These are phyloP conservation scores for Homalodisca vitripennis DNA, from an alignment of 1,140 invertebrate species.

Conservation along the genomic window DNA sequence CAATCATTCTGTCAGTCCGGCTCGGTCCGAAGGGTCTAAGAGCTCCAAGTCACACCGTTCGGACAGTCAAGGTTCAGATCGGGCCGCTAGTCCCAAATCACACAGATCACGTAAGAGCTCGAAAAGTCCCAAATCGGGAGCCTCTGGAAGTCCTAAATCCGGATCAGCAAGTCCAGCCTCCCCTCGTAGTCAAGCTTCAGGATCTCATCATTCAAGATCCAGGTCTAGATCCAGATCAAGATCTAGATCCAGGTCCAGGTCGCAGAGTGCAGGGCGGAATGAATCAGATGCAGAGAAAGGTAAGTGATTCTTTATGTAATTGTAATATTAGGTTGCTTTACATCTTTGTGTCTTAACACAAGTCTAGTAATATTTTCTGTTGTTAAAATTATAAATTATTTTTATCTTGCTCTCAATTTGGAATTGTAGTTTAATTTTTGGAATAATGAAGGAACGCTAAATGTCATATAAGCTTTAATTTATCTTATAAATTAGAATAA, in stretches of 20 bases:
- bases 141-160: conserved; percentile 37
- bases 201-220: conserved; percentile 36
- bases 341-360: too few species aligned
- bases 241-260: conserved; percentile 31
- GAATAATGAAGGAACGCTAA: too few species aligned
- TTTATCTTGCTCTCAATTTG: too few species aligned
- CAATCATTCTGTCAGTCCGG: conserved; percentile 37
- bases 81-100: conserved; percentile 22
- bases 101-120: conserved; percentile 31
- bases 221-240: conserved; percentile 40
- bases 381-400: too few species aligned
- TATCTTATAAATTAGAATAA: too few species aligned
- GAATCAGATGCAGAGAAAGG: not conserved
- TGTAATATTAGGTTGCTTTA: too few species aligned
- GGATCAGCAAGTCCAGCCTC: conserved; percentile 32
- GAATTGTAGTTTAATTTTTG: too few species aligned
- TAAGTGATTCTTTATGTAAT: too few species aligned
- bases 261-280: not conserved
- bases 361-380: too few species aligned
- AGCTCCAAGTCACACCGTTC: conserved; percentile 17
- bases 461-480: too few species aligned
- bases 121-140: conserved; percentile 35
- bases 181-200: not conserved
- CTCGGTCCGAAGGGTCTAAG: conserved; percentile 25
- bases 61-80: conserved; percentile 29